Evolutionary conservation across 2,113 vertebrate species (phyloP).

Genomic region (Greenwoodochromis staneri): DNA sequence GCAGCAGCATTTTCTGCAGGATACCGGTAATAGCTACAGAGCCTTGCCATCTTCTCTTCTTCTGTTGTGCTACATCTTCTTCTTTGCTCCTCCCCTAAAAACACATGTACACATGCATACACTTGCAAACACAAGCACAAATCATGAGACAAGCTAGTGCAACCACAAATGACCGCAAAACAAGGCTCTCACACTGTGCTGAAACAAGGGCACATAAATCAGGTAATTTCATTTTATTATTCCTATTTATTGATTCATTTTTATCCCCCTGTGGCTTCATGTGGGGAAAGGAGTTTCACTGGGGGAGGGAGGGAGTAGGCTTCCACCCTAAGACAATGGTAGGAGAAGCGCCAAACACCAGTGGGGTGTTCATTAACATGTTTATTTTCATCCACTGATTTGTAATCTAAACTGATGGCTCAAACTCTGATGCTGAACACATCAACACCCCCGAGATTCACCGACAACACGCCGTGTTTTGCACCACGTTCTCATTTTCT

Average conservation of each 20-base stretch:
- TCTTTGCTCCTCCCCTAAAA: not conserved
- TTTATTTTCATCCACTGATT: not conserved
- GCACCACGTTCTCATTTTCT: not conserved
- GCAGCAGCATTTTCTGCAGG: not conserved
- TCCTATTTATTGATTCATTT: not conserved
- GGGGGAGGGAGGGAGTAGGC: not conserved
- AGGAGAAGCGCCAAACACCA: not conserved
- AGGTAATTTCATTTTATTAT: not conserved
- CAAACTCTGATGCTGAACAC: not conserved
- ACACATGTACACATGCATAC: not conserved
- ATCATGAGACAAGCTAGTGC: not conserved
- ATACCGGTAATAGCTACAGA: not conserved
- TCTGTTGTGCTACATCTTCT: not conserved
- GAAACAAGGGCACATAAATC: not conserved
- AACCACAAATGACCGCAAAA: not conserved
- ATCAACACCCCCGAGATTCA: not conserved
- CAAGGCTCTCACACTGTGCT: not conserved
- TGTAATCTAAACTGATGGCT: conserved; percentile 7
- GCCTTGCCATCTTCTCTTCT: not conserved
- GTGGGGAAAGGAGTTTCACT: not conserved
- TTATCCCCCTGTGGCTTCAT: not conserved
- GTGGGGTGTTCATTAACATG: not conserved
- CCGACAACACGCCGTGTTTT: not conserved
- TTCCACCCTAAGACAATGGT: not conserved
- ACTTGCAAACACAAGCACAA: not conserved